These are phyloP conservation scores for Dicranocentrus wangi DNA, from an alignment of 2,888 invertebrate genomes.

Conservation along the genomic window DNA sequence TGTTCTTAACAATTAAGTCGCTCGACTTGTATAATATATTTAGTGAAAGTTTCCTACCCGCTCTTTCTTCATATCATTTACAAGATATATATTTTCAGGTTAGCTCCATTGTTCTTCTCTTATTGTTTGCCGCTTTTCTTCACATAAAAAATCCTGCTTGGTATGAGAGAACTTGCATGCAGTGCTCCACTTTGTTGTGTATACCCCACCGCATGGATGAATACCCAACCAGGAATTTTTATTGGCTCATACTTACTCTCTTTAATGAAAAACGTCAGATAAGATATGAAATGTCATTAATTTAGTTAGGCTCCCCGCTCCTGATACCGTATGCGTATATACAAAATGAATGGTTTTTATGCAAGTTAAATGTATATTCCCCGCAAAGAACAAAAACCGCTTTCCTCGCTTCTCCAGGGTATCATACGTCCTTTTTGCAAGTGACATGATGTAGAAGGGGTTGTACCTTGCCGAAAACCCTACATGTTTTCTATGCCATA, in stretches of 20 bases:
- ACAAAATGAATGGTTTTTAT: not conserved
- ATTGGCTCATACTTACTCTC: constrained; percentile 30
- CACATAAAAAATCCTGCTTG: not conserved
- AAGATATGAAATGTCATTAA: constrained; percentile 55
- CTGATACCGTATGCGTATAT: not conserved
- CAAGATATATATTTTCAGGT: no score
- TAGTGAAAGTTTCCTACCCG: no score
- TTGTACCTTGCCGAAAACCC: not conserved
- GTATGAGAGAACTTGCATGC: no score
- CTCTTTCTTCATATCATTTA: no score
- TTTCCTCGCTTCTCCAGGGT: constrained; percentile 13
- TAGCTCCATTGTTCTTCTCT: constrained; percentile 12
- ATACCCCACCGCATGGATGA: not conserved
- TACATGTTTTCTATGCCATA: not conserved
- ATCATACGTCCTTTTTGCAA: constrained; percentile 22
- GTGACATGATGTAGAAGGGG: constrained; percentile 18
- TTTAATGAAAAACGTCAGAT: constrained; percentile 54
- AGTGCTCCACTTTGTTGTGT: no score
- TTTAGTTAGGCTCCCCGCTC: constrained; percentile 26
- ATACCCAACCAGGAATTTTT: constrained; percentile 9
- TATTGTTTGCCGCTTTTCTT: constrained; percentile 3
- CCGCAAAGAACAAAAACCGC: constrained; percentile 10
- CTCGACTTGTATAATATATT: no score
- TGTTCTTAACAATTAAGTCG: no score
- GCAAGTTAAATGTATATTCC: not conserved